Percentiles rank a stretch among this genome's conserved stretches.
Evolutionary conservation across 2,797 vertebrate genomes (phyloP).

Genomic region (Halcyon badia): DNA sequence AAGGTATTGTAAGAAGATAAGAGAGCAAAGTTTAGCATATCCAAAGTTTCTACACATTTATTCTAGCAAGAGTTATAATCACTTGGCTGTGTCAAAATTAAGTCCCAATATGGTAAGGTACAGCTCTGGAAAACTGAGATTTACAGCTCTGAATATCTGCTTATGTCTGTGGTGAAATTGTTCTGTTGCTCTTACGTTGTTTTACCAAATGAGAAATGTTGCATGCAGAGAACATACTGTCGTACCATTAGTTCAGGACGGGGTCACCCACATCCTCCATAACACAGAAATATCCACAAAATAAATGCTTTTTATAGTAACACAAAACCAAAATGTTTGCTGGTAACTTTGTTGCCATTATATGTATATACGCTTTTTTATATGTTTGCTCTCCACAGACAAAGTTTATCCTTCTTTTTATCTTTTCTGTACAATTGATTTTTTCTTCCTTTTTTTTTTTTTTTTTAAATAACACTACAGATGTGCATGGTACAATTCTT

Average conservation of each 20-base stretch:
- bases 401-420: background rate
- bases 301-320: background rate
- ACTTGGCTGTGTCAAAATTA: background rate
- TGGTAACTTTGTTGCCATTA: background rate
- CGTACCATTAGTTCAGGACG: background rate
- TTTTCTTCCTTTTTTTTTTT: no score
- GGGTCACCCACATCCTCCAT: fast-evolving
- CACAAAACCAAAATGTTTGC: background rate
- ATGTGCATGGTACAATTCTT: background rate
- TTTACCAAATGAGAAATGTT: background rate
- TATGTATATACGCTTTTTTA: background rate
- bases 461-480: background rate
- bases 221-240: background rate
- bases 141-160: background rate
- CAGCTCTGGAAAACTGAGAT: background rate
- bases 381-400: background rate
- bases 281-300: background rate
- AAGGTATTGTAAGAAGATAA: background rate
- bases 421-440: background rate
- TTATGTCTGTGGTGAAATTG: background rate
- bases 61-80: background rate
- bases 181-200: background rate
- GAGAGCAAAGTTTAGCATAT: background rate
- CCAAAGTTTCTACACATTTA: background rate
- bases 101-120: background rate